A percentile compares a stretch with the other conserved stretches of the same genome.
These are phyloP conservation scores for Axis porcinus DNA, from an alignment of 2,113 vertebrate genomes.

Conservation along the genomic window DNA sequence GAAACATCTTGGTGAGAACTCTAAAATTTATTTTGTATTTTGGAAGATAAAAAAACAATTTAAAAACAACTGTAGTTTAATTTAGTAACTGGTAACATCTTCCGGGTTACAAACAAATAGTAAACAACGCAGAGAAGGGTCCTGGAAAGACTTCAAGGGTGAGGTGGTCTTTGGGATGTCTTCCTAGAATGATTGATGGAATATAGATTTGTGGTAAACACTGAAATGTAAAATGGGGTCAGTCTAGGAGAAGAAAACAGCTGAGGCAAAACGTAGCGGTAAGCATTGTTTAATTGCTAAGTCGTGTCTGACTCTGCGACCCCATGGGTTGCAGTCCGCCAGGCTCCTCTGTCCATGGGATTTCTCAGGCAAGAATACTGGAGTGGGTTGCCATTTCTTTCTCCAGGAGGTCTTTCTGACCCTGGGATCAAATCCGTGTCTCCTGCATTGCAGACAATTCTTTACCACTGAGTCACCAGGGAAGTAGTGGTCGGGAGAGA, in stretches of 20 bases:
- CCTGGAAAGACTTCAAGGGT: background rate
- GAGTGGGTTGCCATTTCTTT: background rate
- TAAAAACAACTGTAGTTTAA: background rate
- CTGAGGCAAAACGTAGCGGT: background rate
- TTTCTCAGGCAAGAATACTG: background rate
- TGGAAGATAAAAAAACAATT: background rate
- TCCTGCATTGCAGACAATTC: background rate
- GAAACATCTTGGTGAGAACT: background rate
- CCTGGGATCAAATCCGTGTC: background rate
- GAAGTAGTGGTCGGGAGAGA: background rate
- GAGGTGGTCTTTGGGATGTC: background rate
- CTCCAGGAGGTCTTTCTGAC: background rate
- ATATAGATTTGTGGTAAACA: background rate
- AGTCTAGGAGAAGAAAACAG: background rate
- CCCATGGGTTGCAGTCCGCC: fast-evolving
- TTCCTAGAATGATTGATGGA: background rate
- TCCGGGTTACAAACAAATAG: background rate
- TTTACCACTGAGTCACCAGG: background rate
- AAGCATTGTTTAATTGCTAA: background rate
- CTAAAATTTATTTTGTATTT: background rate
- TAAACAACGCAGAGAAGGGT: background rate
- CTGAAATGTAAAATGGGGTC: background rate
- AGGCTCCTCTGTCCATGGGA: background rate
- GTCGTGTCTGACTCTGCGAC: background rate
- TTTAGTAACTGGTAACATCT: background rate